phyloP scores from a whole-genome alignment of 2,797 vertebrate genomes.

The Bovichtus variegatus region DNA sequence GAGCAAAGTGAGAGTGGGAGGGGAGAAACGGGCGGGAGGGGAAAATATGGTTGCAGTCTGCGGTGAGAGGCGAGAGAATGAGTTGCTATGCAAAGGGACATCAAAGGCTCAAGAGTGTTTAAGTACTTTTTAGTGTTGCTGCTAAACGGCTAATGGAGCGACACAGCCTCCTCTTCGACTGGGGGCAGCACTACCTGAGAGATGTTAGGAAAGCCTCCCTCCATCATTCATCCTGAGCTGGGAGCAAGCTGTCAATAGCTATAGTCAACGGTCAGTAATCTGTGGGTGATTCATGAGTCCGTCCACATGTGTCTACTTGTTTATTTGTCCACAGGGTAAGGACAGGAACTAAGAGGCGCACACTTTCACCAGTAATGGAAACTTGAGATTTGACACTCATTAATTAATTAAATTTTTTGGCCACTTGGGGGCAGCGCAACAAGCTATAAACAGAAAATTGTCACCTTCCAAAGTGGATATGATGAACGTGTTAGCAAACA shows the following conservation, averaged over 20 bases:
- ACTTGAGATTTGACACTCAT: background rate
- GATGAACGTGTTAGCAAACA: background rate
- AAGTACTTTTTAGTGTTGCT: conserved; percentile 55
- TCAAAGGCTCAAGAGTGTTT: conserved; percentile 69
- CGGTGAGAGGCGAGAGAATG: conserved; percentile 42
- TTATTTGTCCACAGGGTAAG: conserved; percentile 32
- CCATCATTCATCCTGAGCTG: conserved; percentile 42
- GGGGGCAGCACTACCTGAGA: conserved; percentile 34
- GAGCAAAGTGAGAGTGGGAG: conserved; percentile 64
- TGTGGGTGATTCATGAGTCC: conserved; percentile 40
- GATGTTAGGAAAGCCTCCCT: conserved; percentile 30
- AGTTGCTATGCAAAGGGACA: conserved; percentile 63
- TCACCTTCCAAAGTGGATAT: background rate
- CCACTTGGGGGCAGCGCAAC: background rate
- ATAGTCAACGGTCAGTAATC: conserved; percentile 41
- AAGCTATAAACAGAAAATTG: background rate
- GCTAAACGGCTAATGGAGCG: conserved; percentile 53
- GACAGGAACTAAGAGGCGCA: background rate
- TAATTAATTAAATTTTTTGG: background rate
- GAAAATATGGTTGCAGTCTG: conserved; percentile 44
- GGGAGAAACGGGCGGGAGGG: conserved; percentile 53
- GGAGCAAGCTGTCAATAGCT: conserved; percentile 38
- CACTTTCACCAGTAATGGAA: background rate
- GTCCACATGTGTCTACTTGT: conserved; percentile 28
- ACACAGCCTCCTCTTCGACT: conserved; percentile 31